These are phyloP conservation scores for Gobio occitaniae DNA, from an alignment of 2,797 vertebrate genomes.

Conservation along the genomic window DNA sequence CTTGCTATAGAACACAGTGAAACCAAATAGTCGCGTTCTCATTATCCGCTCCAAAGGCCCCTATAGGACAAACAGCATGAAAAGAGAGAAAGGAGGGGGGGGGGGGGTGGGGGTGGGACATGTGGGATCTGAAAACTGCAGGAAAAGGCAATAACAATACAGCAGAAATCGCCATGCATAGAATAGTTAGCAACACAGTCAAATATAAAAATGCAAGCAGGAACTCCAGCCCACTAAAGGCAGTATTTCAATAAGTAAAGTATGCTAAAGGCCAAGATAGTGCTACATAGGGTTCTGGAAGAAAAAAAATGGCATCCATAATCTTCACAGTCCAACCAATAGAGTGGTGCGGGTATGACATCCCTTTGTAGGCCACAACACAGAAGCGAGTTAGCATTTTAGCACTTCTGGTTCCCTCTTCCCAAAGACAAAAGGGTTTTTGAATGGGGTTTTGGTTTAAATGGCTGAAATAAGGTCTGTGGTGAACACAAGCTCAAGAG, in stretches of 20 bases:
- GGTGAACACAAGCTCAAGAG: no score
- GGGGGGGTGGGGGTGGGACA: no score
- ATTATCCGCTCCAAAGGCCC: background rate
- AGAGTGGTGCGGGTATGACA: background rate
- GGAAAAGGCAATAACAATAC: slow-evolving; percentile 3
- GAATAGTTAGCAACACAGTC: background rate
- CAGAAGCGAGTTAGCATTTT: no score
- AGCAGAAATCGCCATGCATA: slow-evolving; percentile 1
- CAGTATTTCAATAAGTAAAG: background rate
- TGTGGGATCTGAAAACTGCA: background rate
- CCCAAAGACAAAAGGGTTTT: no score
- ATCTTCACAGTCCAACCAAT: background rate
- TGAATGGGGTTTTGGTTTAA: no score
- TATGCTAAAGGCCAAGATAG: background rate
- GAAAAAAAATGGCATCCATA: background rate
- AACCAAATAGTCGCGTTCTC: background rate
- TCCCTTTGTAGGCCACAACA: no score
- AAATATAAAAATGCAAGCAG: background rate
- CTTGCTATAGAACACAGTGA: background rate
- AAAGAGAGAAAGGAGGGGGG: background rate
- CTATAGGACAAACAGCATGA: background rate
- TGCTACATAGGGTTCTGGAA: background rate
- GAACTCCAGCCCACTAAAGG: background rate
- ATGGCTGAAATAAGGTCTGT: no score
- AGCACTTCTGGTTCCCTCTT: no score